Conservation (phyloP, 2,888 invertebrate species). For the Caradrina kadenii region DNA sequence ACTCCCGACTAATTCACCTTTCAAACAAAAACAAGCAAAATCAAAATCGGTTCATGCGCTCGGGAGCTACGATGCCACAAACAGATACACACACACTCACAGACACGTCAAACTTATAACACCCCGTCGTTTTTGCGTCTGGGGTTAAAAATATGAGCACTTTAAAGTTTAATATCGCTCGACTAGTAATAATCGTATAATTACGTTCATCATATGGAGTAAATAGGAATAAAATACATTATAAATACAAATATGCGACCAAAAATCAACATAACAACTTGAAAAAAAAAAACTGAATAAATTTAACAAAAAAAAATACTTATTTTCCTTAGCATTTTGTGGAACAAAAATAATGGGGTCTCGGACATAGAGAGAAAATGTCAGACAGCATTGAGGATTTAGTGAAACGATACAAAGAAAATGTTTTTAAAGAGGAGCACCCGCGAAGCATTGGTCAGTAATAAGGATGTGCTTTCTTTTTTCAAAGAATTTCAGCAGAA, state of each 20-base stretch:
- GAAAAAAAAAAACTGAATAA: neutral
- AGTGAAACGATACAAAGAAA: conserved; percentile 75
- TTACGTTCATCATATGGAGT: too few relatives aligned
- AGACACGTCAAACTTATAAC: too few relatives aligned
- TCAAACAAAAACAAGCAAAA: too few relatives aligned
- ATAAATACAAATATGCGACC: conserved; percentile 22
- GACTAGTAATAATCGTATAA: too few relatives aligned
- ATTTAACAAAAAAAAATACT: neutral
- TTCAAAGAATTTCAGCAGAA: neutral
- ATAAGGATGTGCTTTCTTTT: conserved; percentile 18
- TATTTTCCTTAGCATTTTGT: conserved; percentile 26
- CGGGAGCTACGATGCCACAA: too few relatives aligned
- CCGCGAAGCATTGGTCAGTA: conserved; percentile 85
- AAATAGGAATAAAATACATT: neutral
- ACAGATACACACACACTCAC: too few relatives aligned
- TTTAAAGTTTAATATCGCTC: too few relatives aligned
- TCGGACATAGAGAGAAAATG: conserved; percentile 69
- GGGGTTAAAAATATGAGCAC: too few relatives aligned
- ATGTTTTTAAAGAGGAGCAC: conserved; percentile 74
- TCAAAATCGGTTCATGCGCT: too few relatives aligned
- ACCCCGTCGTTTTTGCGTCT: too few relatives aligned
- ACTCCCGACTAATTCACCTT: too few relatives aligned
- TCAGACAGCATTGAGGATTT: conserved; percentile 81
- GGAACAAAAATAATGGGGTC: conserved; percentile 64
- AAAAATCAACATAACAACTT: conserved; percentile 18